Evolutionary conservation across 1,140 invertebrate genomes (phyloP), one percentile per base, ranked within the genome.

Genomic region (Tribolium castaneum): DNA sequence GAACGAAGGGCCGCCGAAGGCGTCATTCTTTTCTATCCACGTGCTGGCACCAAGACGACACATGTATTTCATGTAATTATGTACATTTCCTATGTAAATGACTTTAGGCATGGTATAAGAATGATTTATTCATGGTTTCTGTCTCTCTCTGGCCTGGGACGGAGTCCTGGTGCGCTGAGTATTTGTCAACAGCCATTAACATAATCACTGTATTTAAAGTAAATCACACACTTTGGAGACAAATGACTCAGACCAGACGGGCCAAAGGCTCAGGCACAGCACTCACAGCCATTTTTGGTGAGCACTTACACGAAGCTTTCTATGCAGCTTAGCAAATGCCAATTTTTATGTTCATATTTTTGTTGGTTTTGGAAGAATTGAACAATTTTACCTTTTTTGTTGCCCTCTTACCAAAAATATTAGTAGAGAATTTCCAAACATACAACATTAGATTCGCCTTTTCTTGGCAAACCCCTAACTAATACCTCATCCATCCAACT

Each of bases 51-150:
- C 71, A 34, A 66, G 14, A 52, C 71, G 71, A 73, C 71, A 73
- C 71, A 73, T 73, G 71, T 73, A 73, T 34, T 73, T 51, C 71
- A 73, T 73, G 71, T 73, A 73, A 73, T 73, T 73, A 73, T 73
- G 71, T 73, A 73, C 52, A 73, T 73, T 56, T 73, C 52, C 52
- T 73, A 73, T 73, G 71, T 73, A 73, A 73, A 73, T 73, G 71
- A 73, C 52, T 56, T 6, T 50, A 56, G 71, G 71, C 19, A 34
- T 35, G 52, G 19, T 73, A 52, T 73, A 66, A 66, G 59, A 35
- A 73, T 73, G 71, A 73, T 73, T 73, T 73, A 73, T 73, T 73
- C 71, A 73, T 56, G 49, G 39, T 51, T 34, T 73, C 19, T 39
- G n/a, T 73, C 71, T 51, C 71, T 51, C 52, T 73, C 71, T 56